Evolutionary conservation across 2,888 invertebrate species (phyloP), one percentile per base, ranked within the genome.

Genomic region (Dasypolia templi): DNA sequence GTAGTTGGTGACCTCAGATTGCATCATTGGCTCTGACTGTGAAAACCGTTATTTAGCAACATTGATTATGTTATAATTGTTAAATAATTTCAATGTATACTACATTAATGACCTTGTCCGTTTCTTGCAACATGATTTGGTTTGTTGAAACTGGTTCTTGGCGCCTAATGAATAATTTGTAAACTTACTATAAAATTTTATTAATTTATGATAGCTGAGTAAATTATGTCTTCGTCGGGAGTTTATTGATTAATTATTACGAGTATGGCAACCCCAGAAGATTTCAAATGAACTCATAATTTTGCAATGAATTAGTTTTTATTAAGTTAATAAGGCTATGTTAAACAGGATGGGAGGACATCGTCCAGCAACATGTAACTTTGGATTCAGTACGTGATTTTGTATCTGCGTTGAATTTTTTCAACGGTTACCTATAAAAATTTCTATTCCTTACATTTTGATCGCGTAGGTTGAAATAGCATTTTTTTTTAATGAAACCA

Each of bases 71-170:
- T 32, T 72, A 59, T 82, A 78, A 75, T 82, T 72, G 56, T 58
- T 53, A 72, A 75, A 82, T 82, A 70, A 74, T 72, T 74, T 59
- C 49, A 61, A 77, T 74, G 58, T 72, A 63, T 72, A 78, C 53
- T 59, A 58, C 12, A 51, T 61, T 59, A 75, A 78, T 68, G 68
- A 75, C 75, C 79, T 82, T 69, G 61, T 70, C 17, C 12, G 14
- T 59, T 56, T 58, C 49, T 69, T 75, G 55, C 51, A 17, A 77
- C 59, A 67, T 42, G 39, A 55, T 56, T 65, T 29, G 39, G 2
- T 51, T 32, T 59, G 7, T 56, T 53, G 32, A 39, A 77, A 82
- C 71, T 17, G 22, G 78, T 61, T 72, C 64, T 69, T 6, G 9
- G 11, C 17, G 35, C 22, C 14, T 70, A 63, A 55, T 42, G 46